Percentiles rank a stretch among this genome's conserved stretches.
Conservation (phyloP, 92 coral and sea anemone species). For the Umimayanthus kanabou region DNA sequence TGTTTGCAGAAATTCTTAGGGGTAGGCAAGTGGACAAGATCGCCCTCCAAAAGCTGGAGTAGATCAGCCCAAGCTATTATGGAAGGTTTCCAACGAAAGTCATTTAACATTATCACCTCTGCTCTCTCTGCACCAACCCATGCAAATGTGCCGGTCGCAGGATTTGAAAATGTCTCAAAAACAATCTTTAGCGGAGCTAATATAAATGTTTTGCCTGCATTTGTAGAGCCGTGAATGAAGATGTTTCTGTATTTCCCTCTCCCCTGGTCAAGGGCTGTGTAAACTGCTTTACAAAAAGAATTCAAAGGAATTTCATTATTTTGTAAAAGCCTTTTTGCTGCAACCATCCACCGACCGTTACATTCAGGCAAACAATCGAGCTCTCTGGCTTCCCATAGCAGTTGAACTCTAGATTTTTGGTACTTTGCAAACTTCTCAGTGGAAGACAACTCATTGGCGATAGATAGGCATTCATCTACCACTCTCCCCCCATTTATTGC, state of each 20-base stretch:
- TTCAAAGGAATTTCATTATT: constrained; percentile 9
- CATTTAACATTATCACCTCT: constrained; percentile 39
- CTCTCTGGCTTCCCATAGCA: no score
- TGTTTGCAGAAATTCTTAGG: constrained; percentile 42
- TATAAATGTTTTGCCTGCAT: constrained; percentile 45
- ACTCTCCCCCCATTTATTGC: constrained; percentile 25
- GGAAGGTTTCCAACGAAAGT: not conserved
- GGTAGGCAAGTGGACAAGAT: constrained; percentile 41
- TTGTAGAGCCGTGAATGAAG: constrained; percentile 40
- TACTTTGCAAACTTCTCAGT: not conserved
- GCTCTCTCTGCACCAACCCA: constrained; percentile 50
- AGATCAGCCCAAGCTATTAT: constrained; percentile 47
- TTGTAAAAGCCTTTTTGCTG: not conserved
- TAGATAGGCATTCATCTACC: constrained; percentile 28
- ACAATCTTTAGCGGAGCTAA: constrained; percentile 34
- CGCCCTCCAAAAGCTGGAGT: constrained; percentile 43
- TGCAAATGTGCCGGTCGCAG: constrained; percentile 56
- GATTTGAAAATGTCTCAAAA: constrained; percentile 42
- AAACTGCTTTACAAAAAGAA: constrained; percentile 19
- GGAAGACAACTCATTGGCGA: constrained; percentile 39
- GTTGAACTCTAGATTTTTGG: no score
- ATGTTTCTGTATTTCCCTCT: constrained; percentile 50
- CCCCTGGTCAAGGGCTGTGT: constrained; percentile 25
- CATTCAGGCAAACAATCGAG: no score
- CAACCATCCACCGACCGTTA: no score